phyloP scores from a whole-genome alignment of 2,888 invertebrate species.

The Beris chalybata region DNA sequence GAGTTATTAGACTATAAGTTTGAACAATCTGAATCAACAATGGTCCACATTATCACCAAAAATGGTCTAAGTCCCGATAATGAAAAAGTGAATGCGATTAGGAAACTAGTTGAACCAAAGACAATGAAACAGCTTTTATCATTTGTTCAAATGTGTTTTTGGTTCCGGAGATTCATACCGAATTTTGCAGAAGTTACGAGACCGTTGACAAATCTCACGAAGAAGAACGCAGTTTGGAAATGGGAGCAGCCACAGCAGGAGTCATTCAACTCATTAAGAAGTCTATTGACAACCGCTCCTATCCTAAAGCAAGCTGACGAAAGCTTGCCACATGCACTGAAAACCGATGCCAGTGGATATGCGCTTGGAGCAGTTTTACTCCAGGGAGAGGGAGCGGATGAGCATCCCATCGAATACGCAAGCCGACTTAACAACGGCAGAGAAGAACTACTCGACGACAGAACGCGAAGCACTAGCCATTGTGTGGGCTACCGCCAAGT shows the following conservation, averaged over 20 bases:
- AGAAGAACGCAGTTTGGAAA: constrained; percentile 43
- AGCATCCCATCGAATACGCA: constrained; percentile 44
- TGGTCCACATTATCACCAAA: constrained; percentile 36
- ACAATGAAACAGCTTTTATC: constrained; percentile 38
- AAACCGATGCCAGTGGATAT: constrained; percentile 37
- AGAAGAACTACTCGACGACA: constrained; percentile 38
- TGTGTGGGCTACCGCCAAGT: constrained; percentile 49
- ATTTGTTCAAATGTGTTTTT: constrained; percentile 8
- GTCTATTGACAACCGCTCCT: constrained; percentile 40
- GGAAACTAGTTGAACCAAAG: constrained; percentile 35
- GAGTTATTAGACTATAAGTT: too few species aligned
- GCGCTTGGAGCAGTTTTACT: too few species aligned
- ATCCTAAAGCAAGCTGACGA: constrained; percentile 42
- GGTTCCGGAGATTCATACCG: constrained; percentile 38
- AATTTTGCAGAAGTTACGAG: constrained; percentile 40
- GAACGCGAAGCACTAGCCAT: constrained; percentile 50
- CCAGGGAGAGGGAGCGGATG: too few species aligned
- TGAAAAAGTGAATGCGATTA: constrained; percentile 40
- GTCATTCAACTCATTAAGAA: constrained; percentile 40
- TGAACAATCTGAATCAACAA: too few species aligned
- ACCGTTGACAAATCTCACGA: constrained; percentile 45
- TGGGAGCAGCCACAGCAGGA: constrained; percentile 44
- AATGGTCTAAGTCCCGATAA: constrained; percentile 41
- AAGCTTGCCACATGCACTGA: constrained; percentile 42
- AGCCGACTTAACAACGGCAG: constrained; percentile 45